Evolutionary conservation across 2,113 vertebrate genomes (phyloP).

Genomic region (Genyomyrus donnyi): DNA sequence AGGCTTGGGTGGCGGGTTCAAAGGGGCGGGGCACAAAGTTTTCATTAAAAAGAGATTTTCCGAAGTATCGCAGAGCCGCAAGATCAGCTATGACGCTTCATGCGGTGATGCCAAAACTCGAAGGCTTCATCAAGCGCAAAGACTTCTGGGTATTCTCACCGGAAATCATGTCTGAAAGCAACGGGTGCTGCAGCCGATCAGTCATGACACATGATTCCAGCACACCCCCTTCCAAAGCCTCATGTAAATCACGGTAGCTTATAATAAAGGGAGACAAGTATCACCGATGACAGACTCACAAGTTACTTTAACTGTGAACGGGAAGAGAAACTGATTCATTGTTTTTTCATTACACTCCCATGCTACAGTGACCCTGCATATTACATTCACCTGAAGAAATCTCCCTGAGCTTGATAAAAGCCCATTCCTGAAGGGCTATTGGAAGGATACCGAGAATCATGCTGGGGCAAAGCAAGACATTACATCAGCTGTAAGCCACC

Average conservation of each 20-base stretch:
- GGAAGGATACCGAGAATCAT: neutral
- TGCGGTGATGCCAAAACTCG: neutral
- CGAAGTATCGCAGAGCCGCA: neutral
- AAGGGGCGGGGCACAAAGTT: neutral
- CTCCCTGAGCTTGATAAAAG: slow-evolving; percentile 20
- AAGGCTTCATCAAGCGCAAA: slow-evolving; percentile 24
- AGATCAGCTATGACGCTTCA: neutral
- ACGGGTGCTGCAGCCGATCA: slow-evolving; percentile 18
- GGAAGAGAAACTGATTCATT: neutral
- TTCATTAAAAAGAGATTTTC: neutral
- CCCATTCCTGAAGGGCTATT: slow-evolving; percentile 28
- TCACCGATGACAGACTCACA: slow-evolving; percentile 28
- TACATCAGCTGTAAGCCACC: neutral
- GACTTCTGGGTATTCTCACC: slow-evolving; percentile 19
- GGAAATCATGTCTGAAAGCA: slow-evolving; percentile 16
- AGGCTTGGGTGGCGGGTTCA: neutral
- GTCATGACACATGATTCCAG: slow-evolving; percentile 26
- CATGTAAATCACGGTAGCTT: slow-evolving; percentile 30
- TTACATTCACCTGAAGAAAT: slow-evolving; percentile 41
- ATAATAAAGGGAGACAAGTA: slow-evolving; percentile 26
- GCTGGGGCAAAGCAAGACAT: neutral
- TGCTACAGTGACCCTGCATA: slow-evolving; percentile 28
- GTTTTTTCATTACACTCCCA: neutral
- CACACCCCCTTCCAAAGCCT: neutral
- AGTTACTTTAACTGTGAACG: slow-evolving; percentile 25